Conservation (phyloP, 2,113 vertebrate species). For the Spea bombifrons region DNA sequence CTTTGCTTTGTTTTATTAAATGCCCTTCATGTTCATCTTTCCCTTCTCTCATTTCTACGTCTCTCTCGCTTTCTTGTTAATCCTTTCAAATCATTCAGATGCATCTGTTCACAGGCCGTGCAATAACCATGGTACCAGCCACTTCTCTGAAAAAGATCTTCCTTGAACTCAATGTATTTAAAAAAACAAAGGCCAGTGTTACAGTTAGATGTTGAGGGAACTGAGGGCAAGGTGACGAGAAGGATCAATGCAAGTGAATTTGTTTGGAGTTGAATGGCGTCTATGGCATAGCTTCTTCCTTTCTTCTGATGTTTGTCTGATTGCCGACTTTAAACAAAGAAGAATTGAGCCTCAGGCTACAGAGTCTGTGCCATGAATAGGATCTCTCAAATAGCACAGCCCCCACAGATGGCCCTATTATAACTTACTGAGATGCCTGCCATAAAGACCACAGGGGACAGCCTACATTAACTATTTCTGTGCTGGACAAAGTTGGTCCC, state of each 20-base stretch:
- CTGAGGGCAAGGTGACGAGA: neutral
- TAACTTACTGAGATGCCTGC: slow-evolving; percentile 28
- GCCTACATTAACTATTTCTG: slow-evolving; percentile 35
- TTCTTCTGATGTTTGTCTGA: slow-evolving; percentile 28
- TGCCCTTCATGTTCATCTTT: too few species aligned
- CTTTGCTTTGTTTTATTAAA: too few species aligned
- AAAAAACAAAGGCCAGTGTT: too few species aligned
- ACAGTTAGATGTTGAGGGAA: too few species aligned
- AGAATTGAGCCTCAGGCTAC: slow-evolving; percentile 34
- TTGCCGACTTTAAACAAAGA: slow-evolving; percentile 33
- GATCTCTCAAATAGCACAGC: slow-evolving; percentile 35
- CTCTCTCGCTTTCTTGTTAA: too few species aligned
- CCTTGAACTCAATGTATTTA: too few species aligned
- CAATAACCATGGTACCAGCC: too few species aligned
- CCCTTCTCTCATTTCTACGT: too few species aligned
- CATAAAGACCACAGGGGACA: slow-evolving; percentile 7
- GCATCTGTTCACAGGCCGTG: too few species aligned
- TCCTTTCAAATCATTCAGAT: too few species aligned
- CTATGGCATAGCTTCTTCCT: slow-evolving; percentile 10
- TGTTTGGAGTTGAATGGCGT: neutral
- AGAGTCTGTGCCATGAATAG: slow-evolving; percentile 39
- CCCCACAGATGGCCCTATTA: slow-evolving; percentile 42
- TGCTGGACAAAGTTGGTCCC: slow-evolving; percentile 10
- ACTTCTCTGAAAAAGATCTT: too few species aligned
- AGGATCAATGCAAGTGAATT: neutral